Conservation (phyloP, 2,888 invertebrate species). For the Drosophila subquinaria region DNA sequence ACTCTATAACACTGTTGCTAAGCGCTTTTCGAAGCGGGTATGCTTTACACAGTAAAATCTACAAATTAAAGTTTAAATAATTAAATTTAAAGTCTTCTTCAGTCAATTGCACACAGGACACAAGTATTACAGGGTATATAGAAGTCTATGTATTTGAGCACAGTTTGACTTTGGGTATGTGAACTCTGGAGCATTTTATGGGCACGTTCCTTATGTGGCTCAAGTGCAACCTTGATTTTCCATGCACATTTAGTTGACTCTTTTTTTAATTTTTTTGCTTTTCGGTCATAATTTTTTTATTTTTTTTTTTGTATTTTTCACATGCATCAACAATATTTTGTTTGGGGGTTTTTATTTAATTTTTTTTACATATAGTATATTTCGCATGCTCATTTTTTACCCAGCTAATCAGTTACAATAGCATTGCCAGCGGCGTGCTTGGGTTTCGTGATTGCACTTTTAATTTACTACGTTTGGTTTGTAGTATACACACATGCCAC, state of each 20-base stretch:
- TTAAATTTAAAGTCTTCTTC: neutral
- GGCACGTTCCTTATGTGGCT: conserved; percentile 70
- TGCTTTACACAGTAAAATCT: neutral
- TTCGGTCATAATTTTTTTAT: conserved; percentile 48
- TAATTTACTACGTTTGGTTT: conserved; percentile 69
- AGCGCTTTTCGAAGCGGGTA: neutral
- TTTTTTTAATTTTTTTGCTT: conserved; percentile 46
- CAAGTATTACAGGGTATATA: neutral
- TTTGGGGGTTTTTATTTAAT: conserved; percentile 29
- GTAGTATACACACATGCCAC: conserved; percentile 52
- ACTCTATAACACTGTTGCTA: conserved; percentile 5
- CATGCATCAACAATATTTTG: conserved; percentile 76
- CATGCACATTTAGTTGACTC: conserved; percentile 56
- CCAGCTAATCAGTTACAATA: conserved; percentile 76
- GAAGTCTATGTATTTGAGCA: neutral
- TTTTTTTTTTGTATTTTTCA: conserved; percentile 57
- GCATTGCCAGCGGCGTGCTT: conserved; percentile 63
- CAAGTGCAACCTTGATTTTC: conserved; percentile 77
- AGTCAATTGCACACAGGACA: neutral
- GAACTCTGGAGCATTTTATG: conserved; percentile 46
- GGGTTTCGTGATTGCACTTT: conserved; percentile 79
- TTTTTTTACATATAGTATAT: conserved; percentile 22
- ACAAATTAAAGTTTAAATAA: neutral
- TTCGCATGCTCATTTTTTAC: conserved; percentile 59
- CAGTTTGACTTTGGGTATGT: conserved; percentile 19